Base-by-base conservation (phyloP, 37 sponge, comb jelly and placozoan species). In the Chondrosia reniformis region DNA sequence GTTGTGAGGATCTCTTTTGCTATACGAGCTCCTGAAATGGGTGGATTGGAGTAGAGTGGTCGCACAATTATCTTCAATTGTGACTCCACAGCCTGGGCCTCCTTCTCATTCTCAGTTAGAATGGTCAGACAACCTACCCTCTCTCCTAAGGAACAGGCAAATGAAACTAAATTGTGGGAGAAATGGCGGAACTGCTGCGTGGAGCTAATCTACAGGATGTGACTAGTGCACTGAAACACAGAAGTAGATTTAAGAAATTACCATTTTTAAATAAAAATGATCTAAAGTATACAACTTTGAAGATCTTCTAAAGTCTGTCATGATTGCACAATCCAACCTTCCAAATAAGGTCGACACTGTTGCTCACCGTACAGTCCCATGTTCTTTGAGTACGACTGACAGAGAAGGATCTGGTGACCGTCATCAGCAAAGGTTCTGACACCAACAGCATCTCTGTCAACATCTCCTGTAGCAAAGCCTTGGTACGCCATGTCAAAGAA, bases 351-450 rank as follows among this genome's bases (percentile, higher is more conserved):
- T 49, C 15, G 10, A 49, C 52, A 49, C 15, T 10, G 10, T 19
- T 30, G 4, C 89, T 76, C 40, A 94, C 96, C 96, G 76, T 98
- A 98, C 15, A 98, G 91, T 56, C 99, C 99, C 88, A 98, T 88
- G 85, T 94, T 98, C 85, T 98, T 98, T 4, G 99, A 85, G 74
- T 89, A 98, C 46, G 99, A 95, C 75, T 98, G 99, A 42, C 92
- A 82, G 0, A 98, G 84, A 45, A 86, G 38, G 28, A 98, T 45
- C 21, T 87, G 84, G 78, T 92, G 90, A 12, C 93, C 93, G 39
- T 98, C 89, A 1, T 81, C 81, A 32, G 65, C 85, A 12, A 98
- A 85, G 24, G 85, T 78, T 13, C 96, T 78, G 21, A 98, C 86
- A 32, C 92, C 93, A 81, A 85, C 89, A 5, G 96, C 95, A 78